Evolutionary conservation across 2,888 invertebrate species (phyloP).

Genomic region (Nipponacmea schrenckii): DNA sequence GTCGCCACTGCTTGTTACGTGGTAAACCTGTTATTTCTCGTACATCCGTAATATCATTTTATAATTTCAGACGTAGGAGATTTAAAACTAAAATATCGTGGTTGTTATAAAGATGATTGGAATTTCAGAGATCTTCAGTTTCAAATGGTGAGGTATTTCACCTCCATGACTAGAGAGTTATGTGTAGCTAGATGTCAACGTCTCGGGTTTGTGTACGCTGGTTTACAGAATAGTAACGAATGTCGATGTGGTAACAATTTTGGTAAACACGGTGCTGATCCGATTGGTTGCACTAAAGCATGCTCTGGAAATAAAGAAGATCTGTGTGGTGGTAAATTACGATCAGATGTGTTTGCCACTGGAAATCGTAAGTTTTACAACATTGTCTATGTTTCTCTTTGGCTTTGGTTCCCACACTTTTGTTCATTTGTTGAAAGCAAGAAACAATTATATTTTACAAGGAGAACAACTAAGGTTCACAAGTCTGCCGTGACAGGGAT

Average conservation of each 20-base stretch:
- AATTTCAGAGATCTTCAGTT: slow-evolving; percentile 7
- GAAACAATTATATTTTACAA: too few relatives aligned
- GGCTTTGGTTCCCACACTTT: not conserved
- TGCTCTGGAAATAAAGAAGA: slow-evolving; percentile 12
- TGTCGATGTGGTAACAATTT: slow-evolving; percentile 88
- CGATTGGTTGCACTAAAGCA: not conserved
- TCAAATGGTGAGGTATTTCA: not conserved
- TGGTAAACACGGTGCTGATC: slow-evolving; percentile 36
- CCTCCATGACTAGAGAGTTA: slow-evolving; percentile 14
- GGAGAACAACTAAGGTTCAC: too few relatives aligned
- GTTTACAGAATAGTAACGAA: slow-evolving; percentile 76
- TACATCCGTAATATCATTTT: not conserved
- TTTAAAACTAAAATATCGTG: not conserved
- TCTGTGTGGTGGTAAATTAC: slow-evolving; percentile 13
- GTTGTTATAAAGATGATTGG: slow-evolving; percentile 15
- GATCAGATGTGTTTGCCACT: slow-evolving; percentile 15
- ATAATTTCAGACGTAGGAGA: not conserved
- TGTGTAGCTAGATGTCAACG: slow-evolving; percentile 15
- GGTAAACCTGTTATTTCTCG: too few relatives aligned
- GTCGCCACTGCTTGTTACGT: too few relatives aligned
- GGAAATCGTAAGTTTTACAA: slow-evolving; percentile 16
- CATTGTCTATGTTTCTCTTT: too few relatives aligned
- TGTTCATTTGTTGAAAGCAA: not conserved
- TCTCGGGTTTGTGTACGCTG: slow-evolving; percentile 85
- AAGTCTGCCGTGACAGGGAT: too few relatives aligned